phyloP scores from a whole-genome alignment of 2,113 vertebrate genomes.

The Campylomormyrus numenius region DNA sequence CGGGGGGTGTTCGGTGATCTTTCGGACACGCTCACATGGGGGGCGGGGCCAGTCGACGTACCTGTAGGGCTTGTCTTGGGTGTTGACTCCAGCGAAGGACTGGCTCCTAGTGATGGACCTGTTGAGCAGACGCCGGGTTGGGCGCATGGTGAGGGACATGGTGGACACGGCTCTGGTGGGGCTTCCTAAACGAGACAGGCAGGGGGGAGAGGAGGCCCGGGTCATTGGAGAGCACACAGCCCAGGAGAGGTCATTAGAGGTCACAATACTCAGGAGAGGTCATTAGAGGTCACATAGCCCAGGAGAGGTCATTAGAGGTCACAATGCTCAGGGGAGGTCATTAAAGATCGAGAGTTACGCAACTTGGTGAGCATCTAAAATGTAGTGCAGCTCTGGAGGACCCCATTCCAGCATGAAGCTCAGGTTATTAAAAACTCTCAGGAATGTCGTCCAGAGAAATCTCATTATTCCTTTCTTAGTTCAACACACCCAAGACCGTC shows the following conservation, averaged over 20 bases:
- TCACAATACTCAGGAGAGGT: too few relatives aligned
- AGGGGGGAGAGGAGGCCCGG: constrained; percentile 22
- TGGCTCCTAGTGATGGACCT: constrained; percentile 91
- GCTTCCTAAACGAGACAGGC: constrained; percentile 64
- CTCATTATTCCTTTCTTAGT: constrained; percentile 14
- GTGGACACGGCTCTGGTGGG: constrained; percentile 81
- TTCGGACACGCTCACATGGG: not conserved
- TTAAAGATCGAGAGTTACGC: not conserved
- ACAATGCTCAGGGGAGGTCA: constrained; percentile 37
- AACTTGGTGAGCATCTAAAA: not conserved
- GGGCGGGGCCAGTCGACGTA: constrained; percentile 33
- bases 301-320: constrained; percentile 17
- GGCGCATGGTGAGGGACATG: constrained; percentile 88
- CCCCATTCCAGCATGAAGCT: not conserved
- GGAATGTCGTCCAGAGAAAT: constrained; percentile 1
- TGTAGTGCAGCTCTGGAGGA: not conserved
- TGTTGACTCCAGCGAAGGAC: constrained; percentile 89
- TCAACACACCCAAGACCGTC: not conserved
- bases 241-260: constrained; percentile 30
- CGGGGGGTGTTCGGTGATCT: not conserved
- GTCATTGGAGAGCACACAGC: constrained; percentile 27
- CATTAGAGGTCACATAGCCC: too few relatives aligned
- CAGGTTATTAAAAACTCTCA: constrained; percentile 7
- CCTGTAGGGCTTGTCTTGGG: constrained; percentile 78
- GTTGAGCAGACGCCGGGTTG: constrained; percentile 69